These are phyloP conservation scores for Drosophila lacicola DNA, from an alignment of 2,888 invertebrate species.

Conservation along the genomic window DNA sequence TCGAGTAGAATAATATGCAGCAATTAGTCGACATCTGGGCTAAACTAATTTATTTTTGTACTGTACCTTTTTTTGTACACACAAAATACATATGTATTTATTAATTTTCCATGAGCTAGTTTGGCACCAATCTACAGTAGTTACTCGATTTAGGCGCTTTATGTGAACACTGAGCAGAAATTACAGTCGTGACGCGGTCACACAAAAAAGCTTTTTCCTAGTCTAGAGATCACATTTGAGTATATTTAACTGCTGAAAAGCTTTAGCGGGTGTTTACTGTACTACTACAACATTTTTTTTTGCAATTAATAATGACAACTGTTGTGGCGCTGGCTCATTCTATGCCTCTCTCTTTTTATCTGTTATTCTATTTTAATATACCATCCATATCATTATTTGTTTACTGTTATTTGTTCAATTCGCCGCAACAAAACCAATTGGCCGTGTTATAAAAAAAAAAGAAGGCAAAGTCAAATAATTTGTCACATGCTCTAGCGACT, in stretches of 20 bases:
- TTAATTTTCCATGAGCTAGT: slow-evolving; percentile 15
- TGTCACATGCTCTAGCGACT: slow-evolving; percentile 65
- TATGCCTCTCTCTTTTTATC: slow-evolving; percentile 2
- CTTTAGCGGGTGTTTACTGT: slow-evolving; percentile 13
- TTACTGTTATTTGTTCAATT: slow-evolving; percentile 56
- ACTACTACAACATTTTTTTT: not conserved
- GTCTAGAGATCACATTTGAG: not conserved
- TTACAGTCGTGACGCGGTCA: too few relatives aligned
- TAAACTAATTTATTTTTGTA: slow-evolving; percentile 48
- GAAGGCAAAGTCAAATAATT: slow-evolving; percentile 68
- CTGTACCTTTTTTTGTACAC: slow-evolving; percentile 14
- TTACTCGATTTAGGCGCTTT: not conserved
- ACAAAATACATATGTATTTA: slow-evolving; percentile 12
- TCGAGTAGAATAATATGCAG: slow-evolving; percentile 13
- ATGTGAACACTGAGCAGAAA: too few relatives aligned
- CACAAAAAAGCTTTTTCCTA: too few relatives aligned
- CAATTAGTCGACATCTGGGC: slow-evolving; percentile 42
- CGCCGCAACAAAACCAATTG: slow-evolving; percentile 56
- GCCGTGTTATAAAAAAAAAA: slow-evolving; percentile 39
- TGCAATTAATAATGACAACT: slow-evolving; percentile 19
- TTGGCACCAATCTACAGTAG: slow-evolving; percentile 3
- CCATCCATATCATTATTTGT: slow-evolving; percentile 45
- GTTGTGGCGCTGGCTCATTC: not conserved
- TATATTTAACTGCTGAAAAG: slow-evolving; percentile 10
- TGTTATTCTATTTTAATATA: slow-evolving; percentile 36